These are phyloP conservation scores for Gopherus flavomarginatus DNA, from an alignment of 2,113 vertebrate species.

Conservation along the genomic window DNA sequence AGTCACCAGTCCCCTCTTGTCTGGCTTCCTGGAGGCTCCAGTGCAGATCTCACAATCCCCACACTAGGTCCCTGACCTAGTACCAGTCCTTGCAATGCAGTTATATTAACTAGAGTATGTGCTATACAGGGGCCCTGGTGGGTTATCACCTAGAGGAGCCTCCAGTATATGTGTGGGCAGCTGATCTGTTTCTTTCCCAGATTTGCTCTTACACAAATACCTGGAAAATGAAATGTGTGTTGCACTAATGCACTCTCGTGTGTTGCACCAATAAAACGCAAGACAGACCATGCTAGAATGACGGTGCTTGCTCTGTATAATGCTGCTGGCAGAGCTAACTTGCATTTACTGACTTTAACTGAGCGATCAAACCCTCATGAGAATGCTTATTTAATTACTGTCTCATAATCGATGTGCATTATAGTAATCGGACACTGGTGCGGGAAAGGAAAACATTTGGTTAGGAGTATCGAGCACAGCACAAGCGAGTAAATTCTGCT, in stretches of 20 bases:
- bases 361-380: not conserved
- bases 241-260: not conserved
- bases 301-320: not conserved
- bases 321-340: not conserved
- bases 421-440: not conserved
- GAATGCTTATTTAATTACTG: not conserved
- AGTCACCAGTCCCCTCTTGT: not conserved
- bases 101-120: not conserved
- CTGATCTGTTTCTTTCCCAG: not conserved
- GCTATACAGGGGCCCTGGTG: not conserved
- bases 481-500: not conserved
- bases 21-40: fast-evolving
- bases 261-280: too few species aligned
- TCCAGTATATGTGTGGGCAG: not conserved
- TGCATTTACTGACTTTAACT: not conserved
- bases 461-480: not conserved
- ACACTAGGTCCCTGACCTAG: not conserved
- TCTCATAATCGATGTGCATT: not conserved
- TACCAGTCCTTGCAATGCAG: not conserved
- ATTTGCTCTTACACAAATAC: not conserved
- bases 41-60: not conserved
- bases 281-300: not conserved
- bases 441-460: not conserved
- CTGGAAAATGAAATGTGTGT: not conserved
- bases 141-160: not conserved